Evolutionary conservation across 2,797 vertebrate species (phyloP).

Genomic region (Scolopax rusticola): DNA sequence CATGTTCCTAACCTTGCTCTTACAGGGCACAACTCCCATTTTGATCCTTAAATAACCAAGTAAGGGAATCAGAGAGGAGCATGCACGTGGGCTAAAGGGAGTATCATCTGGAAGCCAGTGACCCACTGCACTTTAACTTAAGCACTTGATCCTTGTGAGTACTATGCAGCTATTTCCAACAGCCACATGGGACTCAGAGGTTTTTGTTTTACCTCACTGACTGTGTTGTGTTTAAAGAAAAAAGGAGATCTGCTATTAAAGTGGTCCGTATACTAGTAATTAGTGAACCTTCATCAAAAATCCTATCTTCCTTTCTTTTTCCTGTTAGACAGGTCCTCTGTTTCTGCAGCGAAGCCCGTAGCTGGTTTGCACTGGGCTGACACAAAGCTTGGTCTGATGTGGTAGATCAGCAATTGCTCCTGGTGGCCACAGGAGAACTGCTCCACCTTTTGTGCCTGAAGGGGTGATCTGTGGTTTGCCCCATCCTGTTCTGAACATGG

Average conservation of each 20-base stretch:
- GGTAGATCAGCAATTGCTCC: not conserved
- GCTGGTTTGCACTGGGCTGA: not conserved
- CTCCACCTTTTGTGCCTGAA: not conserved
- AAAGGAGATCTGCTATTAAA: not conserved
- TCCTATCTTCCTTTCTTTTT: not conserved
- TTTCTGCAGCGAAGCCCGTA: not conserved
- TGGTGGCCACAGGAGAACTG: slow-evolving; percentile 1
- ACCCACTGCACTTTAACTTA: not conserved
- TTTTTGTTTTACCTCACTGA: not conserved
- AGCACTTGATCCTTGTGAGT: not conserved
- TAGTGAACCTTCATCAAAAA: not conserved
- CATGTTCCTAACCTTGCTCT: not conserved
- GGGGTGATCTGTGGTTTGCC: not conserved
- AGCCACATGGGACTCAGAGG: not conserved
- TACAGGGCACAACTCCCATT: not conserved
- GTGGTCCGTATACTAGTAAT: not conserved
- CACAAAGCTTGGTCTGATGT: not conserved
- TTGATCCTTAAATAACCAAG: not conserved
- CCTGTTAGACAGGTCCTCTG: not conserved
- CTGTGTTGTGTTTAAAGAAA: not conserved
- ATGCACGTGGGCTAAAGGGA: not conserved
- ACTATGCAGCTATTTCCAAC: not conserved
- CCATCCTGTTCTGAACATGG: not conserved
- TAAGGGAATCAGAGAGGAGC: not conserved
- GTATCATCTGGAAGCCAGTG: not conserved